Evolutionary conservation across 1,140 invertebrate species (phyloP), one percentile per base, ranked within the genome.

Genomic region (Araneus ventricosus): DNA sequence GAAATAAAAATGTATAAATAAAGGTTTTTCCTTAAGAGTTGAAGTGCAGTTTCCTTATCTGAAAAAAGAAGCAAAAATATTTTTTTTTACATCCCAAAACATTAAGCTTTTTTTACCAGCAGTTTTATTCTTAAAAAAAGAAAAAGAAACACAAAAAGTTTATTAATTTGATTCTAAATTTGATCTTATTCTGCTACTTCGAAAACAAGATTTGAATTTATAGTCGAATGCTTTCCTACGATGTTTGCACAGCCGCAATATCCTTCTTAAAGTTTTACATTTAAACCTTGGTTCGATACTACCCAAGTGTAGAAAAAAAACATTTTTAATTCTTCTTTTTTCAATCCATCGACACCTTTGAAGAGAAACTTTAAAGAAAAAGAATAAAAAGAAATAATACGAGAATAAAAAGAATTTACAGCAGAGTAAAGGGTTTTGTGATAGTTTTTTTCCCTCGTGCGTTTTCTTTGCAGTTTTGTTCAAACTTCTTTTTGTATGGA

Each of bases 381-480:
- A 75, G 27, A 70, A 30, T 8, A 70, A 70, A 30, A 70, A 75
- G 14, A 34, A 75, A 34, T 5, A 14, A 17, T 17, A 37, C 14
- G 17, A 37, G 30, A 75, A 75, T 34, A 75, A 75, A 75, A 75
- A 75, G 30, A 75, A 75, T 34, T 34, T 75, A 24, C 67, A 24
- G 6, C 59, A 75, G 27, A 75, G 67, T 75, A 34, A 75, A 75
- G 67, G 67, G 10, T 75, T 75, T 75, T 22, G 67, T 67, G 34
- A 75, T 37, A 75, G 14, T 37, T 4, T 4, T 75, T 37, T 75
- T 75, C 84, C 2, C 34, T 90, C 22, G 0, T 24, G 20, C 75
- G 39, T 82, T 82, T 90, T 61, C 45, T 52, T 17, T 20, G 27
- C n/a, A 90, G 89, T 90, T 90, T 61, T 39, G 37, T 59, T 52